Evolutionary conservation across 2,888 invertebrate species (phyloP), one percentile per base, ranked within the genome.

Genomic region (Sepioteuthis lessoniana): DNA sequence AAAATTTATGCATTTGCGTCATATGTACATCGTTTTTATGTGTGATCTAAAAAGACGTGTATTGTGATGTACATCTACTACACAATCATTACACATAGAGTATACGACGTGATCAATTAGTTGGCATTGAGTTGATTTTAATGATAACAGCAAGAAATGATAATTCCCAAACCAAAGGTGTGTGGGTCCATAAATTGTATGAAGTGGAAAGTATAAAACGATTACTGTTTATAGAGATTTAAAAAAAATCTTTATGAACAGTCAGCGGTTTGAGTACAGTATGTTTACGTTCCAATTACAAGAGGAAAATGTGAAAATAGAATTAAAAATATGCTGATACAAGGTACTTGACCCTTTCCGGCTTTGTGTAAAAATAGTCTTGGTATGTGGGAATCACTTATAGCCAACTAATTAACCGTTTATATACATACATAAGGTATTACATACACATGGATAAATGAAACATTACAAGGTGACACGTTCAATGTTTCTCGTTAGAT

Each of bases 271-370:
- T 76, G 76, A 76, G n/a, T n/a, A 76, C 76, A 76, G 1, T 8
- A 19, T 76, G 76, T 76, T 76, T 76, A 76, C n/a, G 76, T 76
- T 76, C 35, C n/a, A 76, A 76, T 76, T 76, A 76, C 16, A 76
- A 76, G n/a, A 76, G n/a, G 76, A 76, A 76, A 76, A 76, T 76
- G 76, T 76, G 76, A 76, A 76, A 76, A n/a, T 76, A 60, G 60
- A 60, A 25, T 60, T 60, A 76, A n/a, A 76, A n/a, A 76, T n/a
- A 76, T 76, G 76, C 76, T 76, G 76, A n/a, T n/a, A 76, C 76
- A 76, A 76, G 19, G 76, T 76, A 76, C 76, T 76, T 76, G 76
- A 76, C 76, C 55, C 76, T 76, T 76, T 76, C 76, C 76, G 76
- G 76, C 76, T 76, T 76, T 35, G 76, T 76, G 76, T 76, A 76